Evolutionary conservation across 2,113 vertebrate species (phyloP), one percentile per base, ranked within the genome.

Genomic region (Solea senegalensis): DNA sequence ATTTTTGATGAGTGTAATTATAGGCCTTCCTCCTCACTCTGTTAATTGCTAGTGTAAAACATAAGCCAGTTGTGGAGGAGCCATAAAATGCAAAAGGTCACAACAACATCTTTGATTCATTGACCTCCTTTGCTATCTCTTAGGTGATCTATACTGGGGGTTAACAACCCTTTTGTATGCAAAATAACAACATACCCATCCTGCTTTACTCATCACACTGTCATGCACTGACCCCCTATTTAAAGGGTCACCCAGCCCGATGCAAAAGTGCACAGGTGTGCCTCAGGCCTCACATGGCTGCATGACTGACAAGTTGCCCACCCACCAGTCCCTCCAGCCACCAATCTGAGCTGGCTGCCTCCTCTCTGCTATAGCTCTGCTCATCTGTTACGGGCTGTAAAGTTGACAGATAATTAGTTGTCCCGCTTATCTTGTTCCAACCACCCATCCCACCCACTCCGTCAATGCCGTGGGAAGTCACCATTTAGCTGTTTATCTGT

Each of bases 361-460:
- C 76, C 78, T 11, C 70, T 62, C 76, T 60, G 41, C 68, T 57
- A 9, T 58, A 62, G 83, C 76, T 83, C 75, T 52, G 57, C 81
- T 90, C 77, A 80, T 90, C 75, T 92, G 80, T 89, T 87, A 14
- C 13, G 34, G 69, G 80, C 72, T 26, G 77, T 91, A 90, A 87
- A 89, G 74, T 41, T 61, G 84, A 89, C 85, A 69, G 61, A 60
- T 73, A 74, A 76, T 64, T 74, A 75, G 60, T 50, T 65, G 53
- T 65, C 54, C 34, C 67, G 63, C 71, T 87, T 85, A 85, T 85
- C 77, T 83, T 54, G 39, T 77, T 69, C 49, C 10, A 45, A 26
- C 44, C 66, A 14, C 71, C 77, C 69, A 26, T 60, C 14, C 61
- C 70, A n/a, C 74, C 69, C 63, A 49, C 69, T 54, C 68, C 10